Evolutionary conservation across 2,113 vertebrate genomes (phyloP).

Genomic region (Capreolus pygargus): DNA sequence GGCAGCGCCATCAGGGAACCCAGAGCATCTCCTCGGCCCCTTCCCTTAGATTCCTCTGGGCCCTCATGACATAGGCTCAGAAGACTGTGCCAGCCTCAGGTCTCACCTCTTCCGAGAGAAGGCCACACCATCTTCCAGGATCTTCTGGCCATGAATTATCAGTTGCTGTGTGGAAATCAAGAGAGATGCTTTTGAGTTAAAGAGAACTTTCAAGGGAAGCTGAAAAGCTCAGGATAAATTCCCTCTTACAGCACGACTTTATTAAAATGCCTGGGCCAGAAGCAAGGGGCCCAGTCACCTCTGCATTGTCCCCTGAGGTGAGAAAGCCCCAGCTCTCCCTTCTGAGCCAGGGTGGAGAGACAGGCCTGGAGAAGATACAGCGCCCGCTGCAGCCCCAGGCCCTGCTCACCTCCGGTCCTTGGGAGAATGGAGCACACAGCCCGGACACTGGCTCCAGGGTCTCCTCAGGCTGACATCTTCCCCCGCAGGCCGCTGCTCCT

Average conservation of each 20-base stretch:
- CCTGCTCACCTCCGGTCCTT: constrained; percentile 57
- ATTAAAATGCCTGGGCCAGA: background rate
- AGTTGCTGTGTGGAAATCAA: constrained; percentile 53
- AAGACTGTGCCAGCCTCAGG: background rate
- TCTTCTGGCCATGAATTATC: constrained; percentile 31
- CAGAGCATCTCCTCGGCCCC: fast-evolving
- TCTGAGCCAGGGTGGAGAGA: background rate
- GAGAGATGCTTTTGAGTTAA: background rate
- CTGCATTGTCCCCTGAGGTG: background rate
- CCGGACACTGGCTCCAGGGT: constrained; percentile 51
- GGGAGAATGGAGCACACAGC: constrained; percentile 51
- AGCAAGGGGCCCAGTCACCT: background rate
- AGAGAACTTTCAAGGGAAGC: background rate
- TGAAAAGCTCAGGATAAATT: background rate
- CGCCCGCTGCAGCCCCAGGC: background rate
- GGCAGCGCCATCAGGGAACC: background rate
- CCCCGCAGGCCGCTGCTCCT: background rate
- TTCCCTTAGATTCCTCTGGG: background rate
- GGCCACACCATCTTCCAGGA: background rate
- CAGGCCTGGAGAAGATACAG: background rate
- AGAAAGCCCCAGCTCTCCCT: background rate
- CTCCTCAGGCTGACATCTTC: background rate
- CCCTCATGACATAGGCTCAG: background rate
- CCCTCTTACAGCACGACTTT: background rate
- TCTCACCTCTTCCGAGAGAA: constrained; percentile 58